Base-by-base conservation (phyloP, 2,797 vertebrate species). In the Numenius phaeopus region DNA sequence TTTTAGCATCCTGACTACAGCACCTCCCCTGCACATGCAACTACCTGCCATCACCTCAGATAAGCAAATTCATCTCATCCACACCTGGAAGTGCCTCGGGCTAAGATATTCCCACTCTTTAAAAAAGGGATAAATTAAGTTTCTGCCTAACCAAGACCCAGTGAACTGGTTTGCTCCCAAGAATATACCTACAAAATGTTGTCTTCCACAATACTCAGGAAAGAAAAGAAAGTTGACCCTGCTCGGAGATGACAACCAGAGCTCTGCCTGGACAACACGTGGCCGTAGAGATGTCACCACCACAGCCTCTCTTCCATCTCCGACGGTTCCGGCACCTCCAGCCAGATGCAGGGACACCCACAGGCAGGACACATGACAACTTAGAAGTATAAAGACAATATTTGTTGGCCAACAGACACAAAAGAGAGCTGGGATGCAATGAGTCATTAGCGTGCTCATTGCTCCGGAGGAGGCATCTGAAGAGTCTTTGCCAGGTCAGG, bases 31-130 rank as follows among this genome's bases (percentile, higher is more conserved):
- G 50, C 49, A 46, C 79, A 49, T 9, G 40, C 47, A 57, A 52
- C 88, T 83, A 94, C 86, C 91, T 94, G 90, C 64, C 78, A 67
- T 46, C 86, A 84, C 79, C 66, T 49, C 16, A 88, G 79, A 88
- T 86, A 95, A 88, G 90, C 86, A 89, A 93, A 89, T 76, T 64
- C 72, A 83, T 70, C 83, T 73, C 93, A 82, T 64, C 81, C 0
- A 3, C 44, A 89, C 55, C 81, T 80, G 88, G 86, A 89, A 89
- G 70, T 11, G 71, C 78, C 1, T 0, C 52, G 32, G 77, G 78
- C 66, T 50, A 54, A 83, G 71, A 47, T 30, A 77, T 50, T 69
- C 29, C 27, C 14, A 18, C 15, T 34, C 75, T 91, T 69, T 69
- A 12, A 69, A 77, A 46, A 72, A 42, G 50, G 6, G 29, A 70